A percentile compares a stretch with the other conserved stretches of the same genome.
phyloP scores from a whole-genome alignment of 2,113 vertebrate species.

The Beaufortia kweichowensis region DNA sequence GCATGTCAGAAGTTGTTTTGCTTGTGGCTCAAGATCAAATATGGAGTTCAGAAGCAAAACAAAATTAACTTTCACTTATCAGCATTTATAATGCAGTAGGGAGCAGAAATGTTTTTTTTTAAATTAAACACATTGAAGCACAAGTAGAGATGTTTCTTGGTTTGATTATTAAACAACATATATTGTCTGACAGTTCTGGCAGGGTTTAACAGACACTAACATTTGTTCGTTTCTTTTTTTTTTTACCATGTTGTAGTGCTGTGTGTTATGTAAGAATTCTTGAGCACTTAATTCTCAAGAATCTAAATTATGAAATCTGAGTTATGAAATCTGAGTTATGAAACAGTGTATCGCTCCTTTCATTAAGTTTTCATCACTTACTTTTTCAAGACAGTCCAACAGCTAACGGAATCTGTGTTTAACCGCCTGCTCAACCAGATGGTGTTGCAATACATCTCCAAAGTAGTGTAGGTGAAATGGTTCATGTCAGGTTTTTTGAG shows the following conservation, averaged over 20 bases:
- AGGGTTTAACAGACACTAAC: not conserved
- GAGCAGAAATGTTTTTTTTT: too few species aligned
- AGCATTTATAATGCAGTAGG: too few species aligned
- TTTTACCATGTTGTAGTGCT: not conserved
- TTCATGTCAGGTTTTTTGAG: conserved; percentile 1
- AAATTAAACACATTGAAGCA: too few species aligned
- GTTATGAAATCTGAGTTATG: not conserved
- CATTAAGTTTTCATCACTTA: too few species aligned
- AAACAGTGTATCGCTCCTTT: too few species aligned
- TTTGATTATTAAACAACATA: not conserved
- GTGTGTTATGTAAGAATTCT: conserved; percentile 7
- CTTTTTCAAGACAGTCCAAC: not conserved
- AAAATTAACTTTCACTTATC: too few species aligned
- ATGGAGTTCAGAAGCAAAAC: too few species aligned
- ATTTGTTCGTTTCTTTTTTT: not conserved
- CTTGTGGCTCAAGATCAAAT: too few species aligned
- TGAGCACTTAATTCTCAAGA: not conserved
- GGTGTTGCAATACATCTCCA: conserved; percentile 46
- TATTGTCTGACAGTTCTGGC: not conserved
- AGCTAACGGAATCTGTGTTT: not conserved
- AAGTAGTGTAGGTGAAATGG: not conserved
- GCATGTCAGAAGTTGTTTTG: too few species aligned
- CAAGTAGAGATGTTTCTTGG: not conserved
- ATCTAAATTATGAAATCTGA: too few species aligned
- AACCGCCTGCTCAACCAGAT: not conserved